These are phyloP conservation scores for Perca fluviatilis DNA, from an alignment of 2,113 vertebrate species.

Conservation along the genomic window DNA sequence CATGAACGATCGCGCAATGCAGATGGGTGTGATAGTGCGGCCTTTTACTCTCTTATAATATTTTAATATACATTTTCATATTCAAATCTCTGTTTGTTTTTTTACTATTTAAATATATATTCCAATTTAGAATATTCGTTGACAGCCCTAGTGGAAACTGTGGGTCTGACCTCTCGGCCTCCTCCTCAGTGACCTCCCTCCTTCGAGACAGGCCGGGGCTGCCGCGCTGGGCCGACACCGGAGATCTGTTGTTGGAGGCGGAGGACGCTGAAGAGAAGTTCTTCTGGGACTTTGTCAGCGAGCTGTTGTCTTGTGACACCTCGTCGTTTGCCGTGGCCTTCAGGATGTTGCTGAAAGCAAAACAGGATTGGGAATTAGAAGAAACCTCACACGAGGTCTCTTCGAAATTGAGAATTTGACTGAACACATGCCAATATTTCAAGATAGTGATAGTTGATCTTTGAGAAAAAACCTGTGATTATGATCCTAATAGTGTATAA, in stretches of 20 bases:
- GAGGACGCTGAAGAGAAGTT: slow-evolving; percentile 87
- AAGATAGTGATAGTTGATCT: too few relatives aligned
- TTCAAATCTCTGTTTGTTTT: too few relatives aligned
- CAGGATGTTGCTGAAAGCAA: slow-evolving; percentile 88
- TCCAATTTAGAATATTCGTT: too few relatives aligned
- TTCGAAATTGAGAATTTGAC: too few relatives aligned
- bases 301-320: slow-evolving; percentile 71
- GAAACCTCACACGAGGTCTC: not conserved
- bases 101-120: too few relatives aligned
- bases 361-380: accelerated
- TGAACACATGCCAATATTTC: too few relatives aligned
- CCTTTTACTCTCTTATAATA: too few relatives aligned
- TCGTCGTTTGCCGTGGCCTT: slow-evolving; percentile 90
- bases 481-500: not conserved
- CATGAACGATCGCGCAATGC: too few relatives aligned
- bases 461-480: too few relatives aligned
- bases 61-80: too few relatives aligned
- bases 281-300: slow-evolving; percentile 89
- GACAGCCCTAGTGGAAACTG: too few relatives aligned
- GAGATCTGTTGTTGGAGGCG: slow-evolving; percentile 82
- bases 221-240: slow-evolving; percentile 25
- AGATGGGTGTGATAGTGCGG: too few relatives aligned
- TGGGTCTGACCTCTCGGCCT: slow-evolving; percentile 91
- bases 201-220: slow-evolving; percentile 71
- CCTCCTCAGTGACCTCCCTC: slow-evolving; percentile 92